phyloP scores from a whole-genome alignment of 2,113 vertebrate species.

The Azemiops feae region DNA sequence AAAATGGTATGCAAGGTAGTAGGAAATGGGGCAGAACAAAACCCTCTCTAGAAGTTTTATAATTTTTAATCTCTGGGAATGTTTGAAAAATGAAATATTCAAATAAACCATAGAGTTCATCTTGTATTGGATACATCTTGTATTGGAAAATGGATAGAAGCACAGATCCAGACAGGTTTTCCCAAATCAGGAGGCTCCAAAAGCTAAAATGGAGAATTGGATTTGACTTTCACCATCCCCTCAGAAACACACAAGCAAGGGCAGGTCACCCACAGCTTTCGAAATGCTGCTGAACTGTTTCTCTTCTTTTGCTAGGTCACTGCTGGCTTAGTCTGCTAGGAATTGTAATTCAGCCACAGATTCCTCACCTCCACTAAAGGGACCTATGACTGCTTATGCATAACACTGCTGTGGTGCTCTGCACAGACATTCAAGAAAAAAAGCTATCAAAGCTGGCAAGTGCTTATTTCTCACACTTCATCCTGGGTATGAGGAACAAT shows the following conservation, averaged over 20 bases:
- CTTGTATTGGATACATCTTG: neutral
- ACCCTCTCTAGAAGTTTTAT: neutral
- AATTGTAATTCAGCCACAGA: neutral
- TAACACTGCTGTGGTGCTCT: neutral
- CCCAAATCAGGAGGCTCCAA: neutral
- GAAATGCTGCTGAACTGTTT: neutral
- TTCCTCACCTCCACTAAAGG: neutral
- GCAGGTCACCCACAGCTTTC: neutral
- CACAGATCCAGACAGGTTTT: neutral
- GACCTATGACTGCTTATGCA: neutral
- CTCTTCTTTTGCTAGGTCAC: neutral
- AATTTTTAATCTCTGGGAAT: neutral
- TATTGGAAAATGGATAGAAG: neutral
- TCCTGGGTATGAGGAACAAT: neutral
- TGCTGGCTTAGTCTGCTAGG: neutral
- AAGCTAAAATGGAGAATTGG: neutral
- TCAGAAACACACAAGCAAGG: neutral
- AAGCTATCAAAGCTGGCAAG: neutral
- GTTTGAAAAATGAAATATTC: neutral
- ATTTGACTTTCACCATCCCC: neutral
- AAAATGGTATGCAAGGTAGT: neutral
- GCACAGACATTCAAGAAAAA: neutral
- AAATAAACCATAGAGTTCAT: neutral
- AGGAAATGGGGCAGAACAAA: neutral
- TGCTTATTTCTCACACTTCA: neutral